Conservation (phyloP, 2,797 vertebrate genomes). For the Amniataba percoides region DNA sequence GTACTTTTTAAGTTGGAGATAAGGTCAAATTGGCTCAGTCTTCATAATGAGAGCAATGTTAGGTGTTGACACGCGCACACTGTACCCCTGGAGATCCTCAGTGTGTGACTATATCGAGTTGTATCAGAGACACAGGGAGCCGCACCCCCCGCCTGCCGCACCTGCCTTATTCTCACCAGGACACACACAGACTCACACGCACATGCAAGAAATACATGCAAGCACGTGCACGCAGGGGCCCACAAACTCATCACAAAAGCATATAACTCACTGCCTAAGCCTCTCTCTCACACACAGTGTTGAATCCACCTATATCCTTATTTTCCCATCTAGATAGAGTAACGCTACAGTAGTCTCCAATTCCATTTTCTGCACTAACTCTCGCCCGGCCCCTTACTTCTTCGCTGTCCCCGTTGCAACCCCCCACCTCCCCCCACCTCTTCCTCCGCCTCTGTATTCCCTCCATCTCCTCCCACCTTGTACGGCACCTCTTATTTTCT, state of each 20-base stretch:
- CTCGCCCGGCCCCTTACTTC: slow-evolving; percentile 34
- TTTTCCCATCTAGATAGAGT: slow-evolving; percentile 76
- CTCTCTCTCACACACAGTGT: slow-evolving; percentile 49
- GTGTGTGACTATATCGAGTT: slow-evolving; percentile 25
- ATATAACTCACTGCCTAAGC: slow-evolving; percentile 61
- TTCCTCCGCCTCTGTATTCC: slow-evolving; percentile 43
- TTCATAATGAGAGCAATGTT: slow-evolving; percentile 36
- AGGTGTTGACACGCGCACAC: slow-evolving; percentile 31
- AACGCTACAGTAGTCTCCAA: slow-evolving; percentile 77
- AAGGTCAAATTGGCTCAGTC: slow-evolving; percentile 25
- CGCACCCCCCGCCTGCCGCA: no score
- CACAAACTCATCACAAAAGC: slow-evolving; percentile 58
- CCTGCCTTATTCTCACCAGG: slow-evolving; percentile 36
- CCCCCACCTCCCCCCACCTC: slow-evolving; percentile 26
- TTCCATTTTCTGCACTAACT: slow-evolving; percentile 78
- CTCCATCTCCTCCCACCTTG: slow-evolving; percentile 23
- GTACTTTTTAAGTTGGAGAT: slow-evolving; percentile 12
- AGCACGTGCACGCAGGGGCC: slow-evolving; percentile 32
- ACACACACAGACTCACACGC: slow-evolving; percentile 31
- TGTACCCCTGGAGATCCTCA: slow-evolving; percentile 26
- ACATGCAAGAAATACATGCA: slow-evolving; percentile 38
- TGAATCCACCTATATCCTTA: slow-evolving; percentile 71
- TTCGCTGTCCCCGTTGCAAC: slow-evolving; percentile 14
- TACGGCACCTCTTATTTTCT: slow-evolving; percentile 53
- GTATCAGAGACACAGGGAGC: slow-evolving; percentile 5